phyloP scores from a whole-genome alignment of 2,797 vertebrate species.

The Mus spretus region DNA sequence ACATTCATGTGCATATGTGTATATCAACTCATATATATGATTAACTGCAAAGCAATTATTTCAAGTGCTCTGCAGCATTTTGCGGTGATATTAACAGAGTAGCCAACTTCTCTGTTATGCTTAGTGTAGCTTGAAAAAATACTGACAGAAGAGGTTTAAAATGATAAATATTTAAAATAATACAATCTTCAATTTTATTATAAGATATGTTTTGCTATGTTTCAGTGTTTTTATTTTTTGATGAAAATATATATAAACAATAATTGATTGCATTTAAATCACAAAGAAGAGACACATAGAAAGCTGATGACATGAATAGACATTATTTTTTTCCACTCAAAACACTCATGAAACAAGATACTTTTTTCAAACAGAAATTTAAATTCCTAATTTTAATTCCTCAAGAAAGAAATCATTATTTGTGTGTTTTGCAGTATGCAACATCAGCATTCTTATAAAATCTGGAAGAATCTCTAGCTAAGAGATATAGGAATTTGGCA shows the following conservation, averaged over 20 bases:
- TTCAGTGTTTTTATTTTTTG: neutral
- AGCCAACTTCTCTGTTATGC: neutral
- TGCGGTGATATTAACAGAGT: neutral
- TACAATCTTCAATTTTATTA: constrained; percentile 12
- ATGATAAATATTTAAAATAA: neutral
- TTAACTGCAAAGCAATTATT: neutral
- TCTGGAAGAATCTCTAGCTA: neutral
- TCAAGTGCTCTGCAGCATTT: neutral
- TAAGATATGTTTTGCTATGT: neutral
- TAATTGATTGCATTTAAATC: neutral
- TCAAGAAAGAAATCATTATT: neutral
- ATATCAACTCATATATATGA: neutral
- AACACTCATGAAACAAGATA: neutral
- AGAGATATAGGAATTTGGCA: neutral
- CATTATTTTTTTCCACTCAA: neutral
- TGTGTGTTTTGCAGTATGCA: neutral
- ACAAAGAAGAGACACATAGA: neutral
- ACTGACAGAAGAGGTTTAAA: neutral
- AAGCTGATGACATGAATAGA: neutral
- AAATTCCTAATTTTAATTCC: neutral
- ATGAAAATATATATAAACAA: neutral
- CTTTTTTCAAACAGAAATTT: neutral
- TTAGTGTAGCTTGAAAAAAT: neutral
- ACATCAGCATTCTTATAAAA: neutral
- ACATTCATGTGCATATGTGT: too few relatives aligned